Percentiles rank a stretch among this genome's conserved stretches.
Evolutionary conservation across 2,888 invertebrate species (phyloP).

Genomic region (Drosophila anceps): DNA sequence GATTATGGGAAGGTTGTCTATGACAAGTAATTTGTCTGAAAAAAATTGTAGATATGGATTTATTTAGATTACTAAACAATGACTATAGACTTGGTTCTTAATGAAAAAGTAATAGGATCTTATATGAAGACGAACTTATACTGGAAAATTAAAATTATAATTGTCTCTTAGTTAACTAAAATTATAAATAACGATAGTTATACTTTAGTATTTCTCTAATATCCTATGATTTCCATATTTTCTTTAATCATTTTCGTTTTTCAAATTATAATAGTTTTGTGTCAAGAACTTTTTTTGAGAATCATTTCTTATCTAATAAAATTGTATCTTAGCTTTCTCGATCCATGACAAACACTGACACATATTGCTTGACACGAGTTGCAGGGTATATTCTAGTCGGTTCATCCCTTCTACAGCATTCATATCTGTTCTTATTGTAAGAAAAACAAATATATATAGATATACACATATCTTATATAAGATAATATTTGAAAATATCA

Average conservation of each 20-base stretch:
- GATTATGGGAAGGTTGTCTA: not conserved
- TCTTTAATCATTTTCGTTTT: too few species aligned
- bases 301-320: too few species aligned
- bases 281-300: too few species aligned
- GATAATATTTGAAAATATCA: too few species aligned
- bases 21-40: not conserved
- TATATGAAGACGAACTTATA: not conserved
- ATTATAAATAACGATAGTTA: too few species aligned
- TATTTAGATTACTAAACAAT: not conserved
- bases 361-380: not conserved
- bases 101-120: not conserved
- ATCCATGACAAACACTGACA: too few species aligned
- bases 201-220: too few species aligned
- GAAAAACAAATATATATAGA: too few species aligned
- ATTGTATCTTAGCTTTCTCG: too few species aligned
- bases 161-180: not conserved
- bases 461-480: too few species aligned
- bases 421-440: not conserved
- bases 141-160: not conserved
- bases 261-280: too few species aligned
- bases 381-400: not conserved
- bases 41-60: not conserved
- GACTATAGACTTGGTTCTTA: accelerated
- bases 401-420: not conserved
- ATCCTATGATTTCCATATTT: too few species aligned